These are phyloP conservation scores for Lutraria lutraria DNA, from an alignment of 2,888 invertebrate genomes.

Conservation along the genomic window DNA sequence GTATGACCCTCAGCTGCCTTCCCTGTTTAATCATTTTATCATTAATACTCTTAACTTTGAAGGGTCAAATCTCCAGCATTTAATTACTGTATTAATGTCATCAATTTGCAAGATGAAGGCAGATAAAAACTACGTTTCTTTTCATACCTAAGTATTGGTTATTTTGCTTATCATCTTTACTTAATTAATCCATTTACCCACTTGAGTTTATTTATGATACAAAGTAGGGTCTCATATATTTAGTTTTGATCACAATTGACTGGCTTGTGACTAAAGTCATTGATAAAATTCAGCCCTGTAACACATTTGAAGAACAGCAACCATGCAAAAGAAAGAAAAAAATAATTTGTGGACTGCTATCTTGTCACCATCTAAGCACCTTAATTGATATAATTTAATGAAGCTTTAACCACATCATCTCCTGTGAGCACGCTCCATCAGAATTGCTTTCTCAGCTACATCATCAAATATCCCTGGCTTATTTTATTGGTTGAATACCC, in stretches of 20 bases:
- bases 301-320: slow-evolving; percentile 1
- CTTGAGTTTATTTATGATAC: slow-evolving; percentile 7
- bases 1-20: slow-evolving; percentile 44
- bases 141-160: slow-evolving; percentile 28
- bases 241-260: not conserved
- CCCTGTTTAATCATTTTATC: slow-evolving; percentile 60
- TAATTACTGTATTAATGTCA: slow-evolving; percentile 63
- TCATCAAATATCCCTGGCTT: slow-evolving; percentile 10
- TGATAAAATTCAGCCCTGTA: not conserved
- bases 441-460: not conserved
- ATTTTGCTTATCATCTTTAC: slow-evolving; percentile 23
- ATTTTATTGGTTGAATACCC: slow-evolving; percentile 32
- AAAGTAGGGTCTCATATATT: not conserved
- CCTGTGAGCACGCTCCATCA: slow-evolving; percentile 46
- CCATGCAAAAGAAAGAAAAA: slow-evolving; percentile 14
- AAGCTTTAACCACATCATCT: slow-evolving; percentile 42
- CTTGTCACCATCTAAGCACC: slow-evolving; percentile 42
- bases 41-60: slow-evolving; percentile 54
- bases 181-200: slow-evolving; percentile 40
- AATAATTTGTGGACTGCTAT: slow-evolving; percentile 42
- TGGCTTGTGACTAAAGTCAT: not conserved
- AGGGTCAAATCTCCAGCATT: slow-evolving; percentile 51
- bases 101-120: slow-evolving; percentile 31
- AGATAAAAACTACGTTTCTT: slow-evolving; percentile 26
- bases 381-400: slow-evolving; percentile 59